Evolutionary conservation across 2,888 invertebrate species (phyloP).

Genomic region (Chloroclysta siterata): DNA sequence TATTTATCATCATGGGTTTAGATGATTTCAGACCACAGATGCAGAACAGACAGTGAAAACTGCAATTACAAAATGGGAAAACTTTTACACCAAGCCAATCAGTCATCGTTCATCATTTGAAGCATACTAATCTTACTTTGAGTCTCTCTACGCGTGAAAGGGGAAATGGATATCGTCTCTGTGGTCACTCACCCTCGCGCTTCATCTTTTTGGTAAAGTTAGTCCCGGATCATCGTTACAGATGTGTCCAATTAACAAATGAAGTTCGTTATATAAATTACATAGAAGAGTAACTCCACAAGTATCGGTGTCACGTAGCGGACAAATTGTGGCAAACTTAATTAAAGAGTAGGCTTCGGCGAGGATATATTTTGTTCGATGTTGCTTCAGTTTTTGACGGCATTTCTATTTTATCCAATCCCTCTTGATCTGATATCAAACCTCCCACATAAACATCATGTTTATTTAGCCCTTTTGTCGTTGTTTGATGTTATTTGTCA

Average conservation of each 20-base stretch:
- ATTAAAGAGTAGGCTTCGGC: conserved; percentile 60
- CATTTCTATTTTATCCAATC: neutral
- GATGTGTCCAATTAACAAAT: conserved; percentile 33
- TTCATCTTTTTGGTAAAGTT: conserved; percentile 13
- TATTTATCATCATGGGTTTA: no score
- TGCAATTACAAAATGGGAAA: no score
- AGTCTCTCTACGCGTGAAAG: neutral
- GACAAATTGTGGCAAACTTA: conserved; percentile 71
- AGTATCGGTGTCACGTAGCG: conserved; percentile 60
- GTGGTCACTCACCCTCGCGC: neutral
- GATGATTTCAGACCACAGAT: no score
- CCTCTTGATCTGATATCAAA: neutral
- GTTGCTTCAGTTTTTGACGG: neutral
- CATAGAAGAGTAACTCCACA: conserved; percentile 34
- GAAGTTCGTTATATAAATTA: conserved; percentile 32
- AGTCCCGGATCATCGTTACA: conserved; percentile 13
- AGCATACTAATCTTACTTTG: neutral
- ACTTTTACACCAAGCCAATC: no score
- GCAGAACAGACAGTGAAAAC: no score
- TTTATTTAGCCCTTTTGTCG: neutral
- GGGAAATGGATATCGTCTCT: neutral
- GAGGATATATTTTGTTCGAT: conserved; percentile 19
- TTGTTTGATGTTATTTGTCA: no score
- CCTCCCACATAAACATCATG: neutral
- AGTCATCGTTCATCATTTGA: neutral